phyloP scores from a whole-genome alignment of 2,888 invertebrate species.

The Lithophane ornitopus region DNA sequence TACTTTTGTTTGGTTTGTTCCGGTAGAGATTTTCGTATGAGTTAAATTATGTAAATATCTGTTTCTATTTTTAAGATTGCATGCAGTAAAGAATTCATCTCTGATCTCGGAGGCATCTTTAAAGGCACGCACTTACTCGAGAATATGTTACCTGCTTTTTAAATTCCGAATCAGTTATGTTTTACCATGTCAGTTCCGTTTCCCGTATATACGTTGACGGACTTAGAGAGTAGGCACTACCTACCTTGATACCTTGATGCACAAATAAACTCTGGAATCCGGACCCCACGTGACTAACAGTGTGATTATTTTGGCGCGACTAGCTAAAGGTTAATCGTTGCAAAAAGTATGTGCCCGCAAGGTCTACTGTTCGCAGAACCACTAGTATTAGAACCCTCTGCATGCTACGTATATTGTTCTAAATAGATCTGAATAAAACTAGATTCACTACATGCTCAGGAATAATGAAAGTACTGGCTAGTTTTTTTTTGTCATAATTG shows the following conservation, averaged over 20 bases:
- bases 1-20: constrained; percentile 22
- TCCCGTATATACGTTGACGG: no score
- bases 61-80: not conserved
- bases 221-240: no score
- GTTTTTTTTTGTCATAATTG: constrained; percentile 20
- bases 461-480: constrained; percentile 14
- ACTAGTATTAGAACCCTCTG: not conserved
- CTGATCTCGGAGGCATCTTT: not conserved
- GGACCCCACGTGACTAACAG: no score
- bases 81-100: not conserved
- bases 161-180: no score
- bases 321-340: no score
- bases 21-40: constrained; percentile 10
- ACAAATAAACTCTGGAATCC: no score
- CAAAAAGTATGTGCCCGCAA: no score
- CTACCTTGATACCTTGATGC: no score
- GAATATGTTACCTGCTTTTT: no score
- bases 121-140: not conserved
- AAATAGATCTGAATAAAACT: not conserved
- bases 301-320: no score
- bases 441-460: not conserved
- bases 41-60: constrained; percentile 33
- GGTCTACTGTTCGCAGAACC: no score
- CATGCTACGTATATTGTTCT: not conserved
- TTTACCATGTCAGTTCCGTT: no score